Percentiles rank a stretch among this genome's conserved stretches.
Evolutionary conservation across 2,113 vertebrate species (phyloP).

Genomic region (Phylloscopus trochiloides): DNA sequence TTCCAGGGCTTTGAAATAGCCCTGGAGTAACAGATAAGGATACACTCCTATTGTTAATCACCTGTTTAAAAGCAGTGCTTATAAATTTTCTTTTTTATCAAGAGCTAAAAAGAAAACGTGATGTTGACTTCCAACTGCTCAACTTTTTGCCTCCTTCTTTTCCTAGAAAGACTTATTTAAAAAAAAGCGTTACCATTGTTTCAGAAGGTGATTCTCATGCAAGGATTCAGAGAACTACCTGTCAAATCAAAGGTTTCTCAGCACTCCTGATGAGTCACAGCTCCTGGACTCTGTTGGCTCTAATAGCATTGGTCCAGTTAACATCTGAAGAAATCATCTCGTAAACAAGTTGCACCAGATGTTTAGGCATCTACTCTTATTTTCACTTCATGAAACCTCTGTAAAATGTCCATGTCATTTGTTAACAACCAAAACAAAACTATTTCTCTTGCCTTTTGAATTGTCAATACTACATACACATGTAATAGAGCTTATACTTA

Average conservation of each 20-base stretch:
- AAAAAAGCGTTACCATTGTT: neutral
- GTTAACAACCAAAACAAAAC: neutral
- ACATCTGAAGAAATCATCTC: neutral
- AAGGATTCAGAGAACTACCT: neutral
- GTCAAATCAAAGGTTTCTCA: neutral
- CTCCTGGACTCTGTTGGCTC: neutral
- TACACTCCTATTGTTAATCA: neutral
- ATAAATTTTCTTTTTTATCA: neutral
- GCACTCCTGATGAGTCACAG: neutral
- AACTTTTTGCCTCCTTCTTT: neutral
- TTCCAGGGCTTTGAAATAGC: neutral
- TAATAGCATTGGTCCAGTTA: neutral
- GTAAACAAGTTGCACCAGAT: rapidly evolving
- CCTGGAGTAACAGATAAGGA: neutral
- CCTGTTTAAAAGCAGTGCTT: neutral
- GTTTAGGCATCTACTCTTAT: neutral
- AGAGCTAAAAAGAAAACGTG: neutral
- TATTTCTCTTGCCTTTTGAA: neutral
- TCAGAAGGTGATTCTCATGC: neutral
- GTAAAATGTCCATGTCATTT: neutral
- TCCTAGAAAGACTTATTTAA: neutral
- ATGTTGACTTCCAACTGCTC: neutral
- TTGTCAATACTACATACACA: neutral
- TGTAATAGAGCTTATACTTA: neutral
- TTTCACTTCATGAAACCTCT: neutral